Evolutionary conservation across 2,888 invertebrate species (phyloP).

Genomic region (Catonia carolina): DNA sequence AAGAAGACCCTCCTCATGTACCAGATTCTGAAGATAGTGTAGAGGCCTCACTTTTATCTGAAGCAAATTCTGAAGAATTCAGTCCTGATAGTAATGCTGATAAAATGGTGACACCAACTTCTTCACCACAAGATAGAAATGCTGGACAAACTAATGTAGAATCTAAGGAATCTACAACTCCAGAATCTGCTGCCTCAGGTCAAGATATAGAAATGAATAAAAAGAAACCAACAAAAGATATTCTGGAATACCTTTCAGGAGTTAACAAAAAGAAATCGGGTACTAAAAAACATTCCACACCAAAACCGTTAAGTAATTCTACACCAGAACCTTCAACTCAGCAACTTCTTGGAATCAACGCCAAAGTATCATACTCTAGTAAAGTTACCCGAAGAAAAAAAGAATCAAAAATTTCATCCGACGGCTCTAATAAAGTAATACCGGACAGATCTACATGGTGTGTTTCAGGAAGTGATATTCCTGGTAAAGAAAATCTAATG

Average conservation of each 20-base stretch:
- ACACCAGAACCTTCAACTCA: constrained; percentile 5
- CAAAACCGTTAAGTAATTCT: constrained; percentile 3
- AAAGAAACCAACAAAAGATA: constrained; percentile 47
- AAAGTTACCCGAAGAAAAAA: constrained; percentile 27
- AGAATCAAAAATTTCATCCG: constrained; percentile 21
- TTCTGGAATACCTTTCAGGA: constrained; percentile 64
- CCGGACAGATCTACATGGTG: constrained; percentile 27
- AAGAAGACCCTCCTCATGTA: constrained; percentile 37
- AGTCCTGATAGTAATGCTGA: background rate
- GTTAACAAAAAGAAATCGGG: constrained; percentile 55
- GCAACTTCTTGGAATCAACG: constrained; percentile 20
- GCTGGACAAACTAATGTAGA: background rate
- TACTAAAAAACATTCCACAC: constrained; percentile 12
- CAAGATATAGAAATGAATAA: background rate
- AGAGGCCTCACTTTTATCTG: constrained; percentile 19
- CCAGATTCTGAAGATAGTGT: constrained; percentile 25
- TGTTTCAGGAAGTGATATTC: constrained; percentile 12
- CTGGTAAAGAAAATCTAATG: background rate
- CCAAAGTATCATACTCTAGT: constrained; percentile 23
- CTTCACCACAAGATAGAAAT: constrained; percentile 4
- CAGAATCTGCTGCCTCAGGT: constrained; percentile 19
- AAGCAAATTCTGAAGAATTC: constrained; percentile 22
- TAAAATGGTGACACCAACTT: too few relatives aligned
- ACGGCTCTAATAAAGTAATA: constrained; percentile 24
- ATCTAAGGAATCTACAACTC: constrained; percentile 11